Base-by-base conservation (phyloP, 2,113 vertebrate genomes). In the Gymnarchus niloticus region DNA sequence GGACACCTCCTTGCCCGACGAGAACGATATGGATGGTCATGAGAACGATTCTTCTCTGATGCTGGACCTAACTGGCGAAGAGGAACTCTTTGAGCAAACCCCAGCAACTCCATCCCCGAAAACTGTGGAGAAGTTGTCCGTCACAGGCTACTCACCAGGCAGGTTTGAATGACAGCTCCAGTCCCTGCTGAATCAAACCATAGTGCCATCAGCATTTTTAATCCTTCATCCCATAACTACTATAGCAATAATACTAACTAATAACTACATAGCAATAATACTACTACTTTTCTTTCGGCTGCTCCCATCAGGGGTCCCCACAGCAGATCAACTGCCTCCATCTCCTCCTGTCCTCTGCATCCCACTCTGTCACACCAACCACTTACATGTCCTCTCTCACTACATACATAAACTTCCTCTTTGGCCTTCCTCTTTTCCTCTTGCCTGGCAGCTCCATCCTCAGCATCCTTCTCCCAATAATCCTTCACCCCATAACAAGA, bases 21-120 rank as follows among this genome's bases (percentile, higher is more conserved):
- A 91, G 14, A 88, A 61, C 0, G n/a, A 85, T 8, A 81, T 83
- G 48, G 91, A 92, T 21, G 92, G 89, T 19, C 85, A 90, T 8
- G 84, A 90, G 56, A 33, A 44, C n/a, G 87, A 88, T n/a, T 48
- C n/a, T 1, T 33, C 54, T 9, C 80, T n/a, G 46, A 80, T 86
- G 4, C 51, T 49, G n/a, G 91, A 93, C 0, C 0, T 56, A 10
- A 85, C 0, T 1, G 88, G 84, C 3, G 87, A 92, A 19, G 51
- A 83, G 51, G 0, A 7, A 12, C 87, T 83, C 6, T 86, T 78
- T 57, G 89, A 88, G 3, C 28, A 37, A 25, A 80, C 44, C 3
- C 25, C 21, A 5, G 21, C 56, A 23, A 57, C 52, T 28, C 28
- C 54, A 0, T 25, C 51, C n/a, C 76, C 4, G 52, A 87, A 85